phyloP scores from a whole-genome alignment of 2,888 invertebrate genomes.

The Chelonus formosanus region DNA sequence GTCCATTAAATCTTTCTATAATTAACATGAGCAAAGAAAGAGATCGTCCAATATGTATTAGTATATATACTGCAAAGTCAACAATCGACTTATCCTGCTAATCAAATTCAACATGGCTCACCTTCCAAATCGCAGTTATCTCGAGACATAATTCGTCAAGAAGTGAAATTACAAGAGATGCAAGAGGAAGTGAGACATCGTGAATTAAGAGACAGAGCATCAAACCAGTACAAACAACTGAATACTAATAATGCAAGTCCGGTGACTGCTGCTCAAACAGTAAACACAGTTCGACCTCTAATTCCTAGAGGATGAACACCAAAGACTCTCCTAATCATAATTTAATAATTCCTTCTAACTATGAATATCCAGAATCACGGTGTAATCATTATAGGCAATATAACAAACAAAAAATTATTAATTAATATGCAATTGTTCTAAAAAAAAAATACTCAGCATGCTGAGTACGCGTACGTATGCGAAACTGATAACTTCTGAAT shows the following conservation, averaged over 20 bases:
- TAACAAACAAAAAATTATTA: conserved; percentile 44
- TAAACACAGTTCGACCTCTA: conserved; percentile 46
- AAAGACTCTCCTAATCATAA: conserved; percentile 50
- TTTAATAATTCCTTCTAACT: conserved; percentile 44
- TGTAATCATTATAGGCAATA: conserved; percentile 52
- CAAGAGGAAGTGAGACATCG: conserved; percentile 78
- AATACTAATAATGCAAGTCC: conserved; percentile 50
- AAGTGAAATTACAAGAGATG: conserved; percentile 81
- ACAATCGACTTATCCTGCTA: conserved; percentile 48
- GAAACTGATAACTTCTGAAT: no score
- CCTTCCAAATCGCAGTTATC: conserved; percentile 66
- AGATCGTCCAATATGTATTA: conserved; percentile 70
- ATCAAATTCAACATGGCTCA: conserved; percentile 50
- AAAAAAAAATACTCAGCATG: conserved; percentile 40
- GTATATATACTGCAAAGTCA: conserved; percentile 66
- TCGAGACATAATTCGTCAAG: conserved; percentile 67
- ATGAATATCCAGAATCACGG: conserved; percentile 52
- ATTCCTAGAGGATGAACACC: conserved; percentile 58
- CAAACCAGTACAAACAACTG: conserved; percentile 52
- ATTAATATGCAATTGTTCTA: conserved; percentile 47
- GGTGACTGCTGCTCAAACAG: conserved; percentile 50
- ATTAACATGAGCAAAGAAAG: conserved; percentile 57
- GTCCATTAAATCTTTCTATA: conserved; percentile 69
- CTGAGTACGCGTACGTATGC: no score
- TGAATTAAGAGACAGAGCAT: conserved; percentile 60